Base-by-base conservation (phyloP, 2,888 invertebrate species). In the Diarsia dahlii region DNA sequence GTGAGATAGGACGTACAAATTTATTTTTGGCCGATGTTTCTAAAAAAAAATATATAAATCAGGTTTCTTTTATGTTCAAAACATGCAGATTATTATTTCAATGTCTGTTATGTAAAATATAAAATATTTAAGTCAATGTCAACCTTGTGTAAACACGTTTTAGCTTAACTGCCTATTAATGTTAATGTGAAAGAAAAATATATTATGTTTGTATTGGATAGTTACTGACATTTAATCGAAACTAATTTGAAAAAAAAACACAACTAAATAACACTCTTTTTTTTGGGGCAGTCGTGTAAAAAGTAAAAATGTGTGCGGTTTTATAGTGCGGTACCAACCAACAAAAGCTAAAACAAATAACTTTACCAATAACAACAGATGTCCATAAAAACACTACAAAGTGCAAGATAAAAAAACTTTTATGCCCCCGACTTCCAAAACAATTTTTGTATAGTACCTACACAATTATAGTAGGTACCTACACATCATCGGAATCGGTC, bases 141-240 rank as follows among this genome's bases (percentile, higher is more conserved):
- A 64, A 13, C 76, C 76, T 76, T 63, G 67, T 71, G 20, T 12
- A 20, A 18, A 48, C 64, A 39, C 20, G 62, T 62, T 63, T 45
- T n/a, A n/a, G 12, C n/a, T 45, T 45, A 63, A 23, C 3, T 45
- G 45, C 34, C 34, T 34, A 60, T 23, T 23, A 63, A 62, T 34
- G 63, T 13, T 63, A 13, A 63, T 45, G 1, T 45, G 45, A 6
- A 60, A 34, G 13, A 13, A 5, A 6, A 10, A 39, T 39, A 39
- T 39, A 39, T 39, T 39, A 39, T 39, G 62, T 39, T 39, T 39
- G 39, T 39, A 45, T 62, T 3, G 3, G 28, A 18, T 13, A 58
- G 15, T 58, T 58, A 9, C 28, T 15, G 15, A 28, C 3, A 18
- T 58, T 28, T 23, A 18, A 50, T 50, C 6, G 5, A 28, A 54